phyloP scores from a whole-genome alignment of 64 coral and sea anemone genomes.

The Catalaphyllia jardinei region DNA sequence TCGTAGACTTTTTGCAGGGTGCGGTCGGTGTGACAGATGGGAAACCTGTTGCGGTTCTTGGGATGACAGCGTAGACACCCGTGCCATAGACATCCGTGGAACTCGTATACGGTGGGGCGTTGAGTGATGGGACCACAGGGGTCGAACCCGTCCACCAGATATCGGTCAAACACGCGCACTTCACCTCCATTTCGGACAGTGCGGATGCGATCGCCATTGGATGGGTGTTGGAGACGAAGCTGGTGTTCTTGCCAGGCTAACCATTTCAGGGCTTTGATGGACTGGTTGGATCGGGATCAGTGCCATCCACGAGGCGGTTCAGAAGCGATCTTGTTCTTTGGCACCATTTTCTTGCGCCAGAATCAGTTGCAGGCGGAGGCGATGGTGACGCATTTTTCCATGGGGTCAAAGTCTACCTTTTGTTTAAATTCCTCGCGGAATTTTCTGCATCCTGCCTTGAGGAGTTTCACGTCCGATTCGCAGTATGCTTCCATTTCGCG shows the following conservation, averaged over 20 bases:
- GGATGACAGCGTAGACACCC: conserved; percentile 29
- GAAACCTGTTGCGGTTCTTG: neutral
- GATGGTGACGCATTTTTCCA: no score
- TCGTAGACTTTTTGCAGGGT: neutral
- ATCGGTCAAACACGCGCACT: neutral
- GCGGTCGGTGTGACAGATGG: no score
- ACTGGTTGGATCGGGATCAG: neutral
- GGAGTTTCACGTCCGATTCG: conserved; percentile 38
- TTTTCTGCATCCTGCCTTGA: neutral
- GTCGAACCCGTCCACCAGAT: no score
- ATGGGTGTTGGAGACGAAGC: no score
- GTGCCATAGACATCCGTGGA: conserved; percentile 20
- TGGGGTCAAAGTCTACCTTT: neutral
- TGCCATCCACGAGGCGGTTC: neutral
- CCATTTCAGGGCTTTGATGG: no score
- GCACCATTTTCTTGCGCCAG: neutral
- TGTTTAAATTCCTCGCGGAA: conserved; percentile 24
- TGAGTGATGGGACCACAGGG: no score
- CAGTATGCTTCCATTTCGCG: conserved; percentile 33
- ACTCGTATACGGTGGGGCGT: no score
- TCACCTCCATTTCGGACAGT: neutral
- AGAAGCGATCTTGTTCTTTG: neutral
- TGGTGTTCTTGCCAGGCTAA: no score
- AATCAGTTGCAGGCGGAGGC: neutral
- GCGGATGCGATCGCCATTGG: neutral